Evolutionary conservation across 2,888 invertebrate species (phyloP).

Genomic region (Chrysotoxum bicinctum): DNA sequence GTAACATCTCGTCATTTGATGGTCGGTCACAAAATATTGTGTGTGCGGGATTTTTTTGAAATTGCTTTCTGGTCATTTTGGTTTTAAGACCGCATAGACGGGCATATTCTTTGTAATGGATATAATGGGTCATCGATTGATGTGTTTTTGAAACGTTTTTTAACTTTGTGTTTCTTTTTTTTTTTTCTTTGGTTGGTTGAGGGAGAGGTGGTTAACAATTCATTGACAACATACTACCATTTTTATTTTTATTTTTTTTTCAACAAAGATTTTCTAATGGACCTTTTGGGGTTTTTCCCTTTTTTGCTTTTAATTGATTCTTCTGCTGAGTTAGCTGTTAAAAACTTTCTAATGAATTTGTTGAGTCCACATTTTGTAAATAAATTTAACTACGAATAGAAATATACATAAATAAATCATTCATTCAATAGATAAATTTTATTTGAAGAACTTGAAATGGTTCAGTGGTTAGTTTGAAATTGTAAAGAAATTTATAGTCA

Average conservation of each 20-base stretch:
- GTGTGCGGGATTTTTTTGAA: neutral
- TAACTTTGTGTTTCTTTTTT: neutral
- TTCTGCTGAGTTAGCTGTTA: neutral
- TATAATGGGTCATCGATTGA: constrained; percentile 19
- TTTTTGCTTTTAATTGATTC: neutral
- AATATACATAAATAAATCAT: neutral
- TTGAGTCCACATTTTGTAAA: neutral
- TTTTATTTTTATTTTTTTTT: neutral
- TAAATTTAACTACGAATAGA: neutral
- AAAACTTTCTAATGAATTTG: constrained; percentile 9
- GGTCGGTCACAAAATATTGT: neutral
- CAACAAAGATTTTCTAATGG: neutral
- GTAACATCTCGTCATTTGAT: constrained; percentile 17
- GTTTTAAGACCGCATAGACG: constrained; percentile 21
- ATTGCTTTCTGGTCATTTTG: constrained; percentile 52
- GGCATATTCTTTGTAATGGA: constrained; percentile 4
- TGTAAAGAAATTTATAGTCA: neutral
- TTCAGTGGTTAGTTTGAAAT: neutral
- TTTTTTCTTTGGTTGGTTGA: neutral
- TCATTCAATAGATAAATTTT: neutral
- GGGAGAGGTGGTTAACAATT: constrained; percentile 2
- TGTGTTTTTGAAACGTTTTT: constrained; percentile 6
- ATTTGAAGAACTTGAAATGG: neutral
- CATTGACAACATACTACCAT: neutral
- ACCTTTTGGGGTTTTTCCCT: neutral